Conservation (phyloP, 2,797 vertebrate genomes). For the Momotus momota region DNA sequence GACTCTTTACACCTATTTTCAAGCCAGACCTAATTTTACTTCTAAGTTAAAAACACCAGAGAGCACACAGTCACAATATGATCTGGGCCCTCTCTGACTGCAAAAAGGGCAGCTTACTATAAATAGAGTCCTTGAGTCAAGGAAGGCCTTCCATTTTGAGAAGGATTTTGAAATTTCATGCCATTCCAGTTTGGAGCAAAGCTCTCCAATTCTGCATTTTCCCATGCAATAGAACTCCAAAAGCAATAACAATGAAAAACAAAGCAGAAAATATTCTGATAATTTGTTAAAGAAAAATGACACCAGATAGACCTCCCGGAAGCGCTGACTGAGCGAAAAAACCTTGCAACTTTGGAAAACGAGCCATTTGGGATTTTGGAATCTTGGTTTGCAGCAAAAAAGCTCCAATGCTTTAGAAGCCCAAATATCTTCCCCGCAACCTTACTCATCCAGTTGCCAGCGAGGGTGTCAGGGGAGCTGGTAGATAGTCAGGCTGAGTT, state of each 20-base stretch:
- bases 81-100: not conserved
- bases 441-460: not conserved
- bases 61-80: not conserved
- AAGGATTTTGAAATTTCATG: slow-evolving; percentile 31
- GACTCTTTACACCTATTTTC: slow-evolving; percentile 1
- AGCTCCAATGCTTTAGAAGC: not conserved
- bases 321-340: not conserved
- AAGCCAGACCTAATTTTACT: slow-evolving; percentile 19
- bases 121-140: slow-evolving; percentile 11
- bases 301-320: not conserved
- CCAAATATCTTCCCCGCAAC: not conserved
- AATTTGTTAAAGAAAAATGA: not conserved
- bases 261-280: not conserved
- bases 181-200: slow-evolving; percentile 9
- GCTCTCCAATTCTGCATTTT: not conserved
- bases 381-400: slow-evolving; percentile 9
- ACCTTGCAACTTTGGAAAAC: not conserved
- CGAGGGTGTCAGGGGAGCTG: not conserved
- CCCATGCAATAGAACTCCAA: not conserved
- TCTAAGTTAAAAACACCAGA: slow-evolving; percentile 27
- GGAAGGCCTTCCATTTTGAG: not conserved
- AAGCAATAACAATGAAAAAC: slow-evolving; percentile 6
- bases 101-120: slow-evolving; percentile 22
- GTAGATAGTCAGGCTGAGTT: not conserved
- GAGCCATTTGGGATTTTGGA: not conserved